A percentile compares a stretch with the other conserved stretches of the same genome.
phyloP scores from a whole-genome alignment of 1,140 invertebrate species.

The Neodiprion lecontei region DNA sequence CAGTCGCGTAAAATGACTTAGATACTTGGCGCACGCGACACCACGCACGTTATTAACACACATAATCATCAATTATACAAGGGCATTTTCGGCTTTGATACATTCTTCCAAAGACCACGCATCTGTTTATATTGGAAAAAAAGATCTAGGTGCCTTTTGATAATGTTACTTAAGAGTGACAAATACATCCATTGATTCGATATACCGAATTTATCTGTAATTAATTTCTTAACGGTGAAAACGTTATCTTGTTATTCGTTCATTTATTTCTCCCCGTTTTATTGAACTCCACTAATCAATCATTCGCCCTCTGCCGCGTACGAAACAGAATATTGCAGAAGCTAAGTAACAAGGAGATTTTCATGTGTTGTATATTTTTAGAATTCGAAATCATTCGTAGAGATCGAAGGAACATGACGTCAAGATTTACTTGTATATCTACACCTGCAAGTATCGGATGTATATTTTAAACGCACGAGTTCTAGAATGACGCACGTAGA shows the following conservation, averaged over 20 bases:
- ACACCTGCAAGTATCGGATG: neutral
- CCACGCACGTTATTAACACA: neutral
- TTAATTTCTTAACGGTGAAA: too few relatives aligned
- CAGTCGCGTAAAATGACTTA: slow-evolving; percentile 1
- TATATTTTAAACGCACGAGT: neutral
- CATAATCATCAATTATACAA: neutral
- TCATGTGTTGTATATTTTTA: neutral
- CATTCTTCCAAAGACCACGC: too few relatives aligned
- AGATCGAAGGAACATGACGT: neutral
- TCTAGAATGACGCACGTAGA: neutral
- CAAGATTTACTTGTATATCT: neutral
- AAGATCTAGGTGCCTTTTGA: too few relatives aligned
- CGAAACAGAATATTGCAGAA: too few relatives aligned
- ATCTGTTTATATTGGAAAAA: too few relatives aligned
- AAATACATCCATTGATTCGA: too few relatives aligned
- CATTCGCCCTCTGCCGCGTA: too few relatives aligned
- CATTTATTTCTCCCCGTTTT: too few relatives aligned
- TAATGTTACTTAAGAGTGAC: too few relatives aligned
- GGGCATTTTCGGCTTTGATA: neutral
- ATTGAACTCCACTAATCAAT: too few relatives aligned
- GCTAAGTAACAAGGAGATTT: neutral
- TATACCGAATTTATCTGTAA: too few relatives aligned
- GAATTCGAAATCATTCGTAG: neutral
- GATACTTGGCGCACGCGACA: neutral
- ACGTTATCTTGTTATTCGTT: too few relatives aligned